Evolutionary conservation across 2,888 invertebrate genomes (phyloP).

Genomic region (Tipula helvola): DNA sequence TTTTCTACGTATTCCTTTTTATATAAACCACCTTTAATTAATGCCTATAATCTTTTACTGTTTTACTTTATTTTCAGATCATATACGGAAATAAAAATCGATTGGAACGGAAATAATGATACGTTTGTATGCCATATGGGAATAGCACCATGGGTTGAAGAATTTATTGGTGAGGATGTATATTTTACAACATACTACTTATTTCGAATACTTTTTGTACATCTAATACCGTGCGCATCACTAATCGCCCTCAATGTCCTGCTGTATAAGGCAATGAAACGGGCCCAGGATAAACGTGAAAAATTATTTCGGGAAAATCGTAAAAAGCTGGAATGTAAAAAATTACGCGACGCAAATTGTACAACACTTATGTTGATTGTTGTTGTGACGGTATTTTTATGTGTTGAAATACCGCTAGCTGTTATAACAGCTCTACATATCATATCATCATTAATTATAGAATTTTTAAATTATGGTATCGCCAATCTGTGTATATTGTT

Average conservation of each 20-base stretch:
- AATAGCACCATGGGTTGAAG: constrained; percentile 57
- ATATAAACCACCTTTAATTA: not conserved
- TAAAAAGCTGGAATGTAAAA: constrained; percentile 61
- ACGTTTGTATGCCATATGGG: constrained; percentile 51
- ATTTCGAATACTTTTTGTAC: constrained; percentile 85
- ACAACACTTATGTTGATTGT: constrained; percentile 81
- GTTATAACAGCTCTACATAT: constrained; percentile 75
- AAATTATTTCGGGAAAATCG: constrained; percentile 65
- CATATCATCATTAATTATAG: constrained; percentile 57
- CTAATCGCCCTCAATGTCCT: constrained; percentile 80
- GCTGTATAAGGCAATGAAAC: constrained; percentile 72
- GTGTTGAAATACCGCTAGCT: constrained; percentile 73
- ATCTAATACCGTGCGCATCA: constrained; percentile 77
- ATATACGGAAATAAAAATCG: constrained; percentile 46
- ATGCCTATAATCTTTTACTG: not conserved
- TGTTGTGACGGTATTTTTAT: constrained; percentile 70
- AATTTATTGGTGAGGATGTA: constrained; percentile 51
- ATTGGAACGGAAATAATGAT: constrained; percentile 53
- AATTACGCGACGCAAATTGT: constrained; percentile 60
- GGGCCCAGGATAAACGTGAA: constrained; percentile 67
- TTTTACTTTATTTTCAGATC: constrained; percentile 20
- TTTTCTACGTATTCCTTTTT: not conserved
- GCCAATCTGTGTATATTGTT: constrained; percentile 67
- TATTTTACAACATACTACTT: constrained; percentile 75
- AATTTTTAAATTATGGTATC: constrained; percentile 62